Conservation (phyloP, 2,113 vertebrate species). For the Grammomys dolichurus region DNA sequence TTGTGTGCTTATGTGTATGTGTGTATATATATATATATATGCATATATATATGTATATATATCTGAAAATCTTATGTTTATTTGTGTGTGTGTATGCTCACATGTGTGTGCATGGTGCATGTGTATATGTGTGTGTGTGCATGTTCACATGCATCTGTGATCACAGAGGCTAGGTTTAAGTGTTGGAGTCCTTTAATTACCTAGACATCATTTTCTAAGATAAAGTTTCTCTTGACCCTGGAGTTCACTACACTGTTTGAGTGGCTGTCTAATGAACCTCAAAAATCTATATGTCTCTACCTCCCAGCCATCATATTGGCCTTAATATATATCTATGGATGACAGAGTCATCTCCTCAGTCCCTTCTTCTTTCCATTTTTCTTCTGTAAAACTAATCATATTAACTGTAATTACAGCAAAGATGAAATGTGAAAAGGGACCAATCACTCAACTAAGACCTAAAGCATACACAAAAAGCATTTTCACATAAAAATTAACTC, state of each 20-base stretch:
- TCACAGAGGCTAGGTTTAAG: not conserved
- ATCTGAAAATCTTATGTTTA: too few relatives aligned
- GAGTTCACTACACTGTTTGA: not conserved
- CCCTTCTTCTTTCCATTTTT: constrained; percentile 13
- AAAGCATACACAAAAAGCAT: not conserved
- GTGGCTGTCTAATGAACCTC: not conserved
- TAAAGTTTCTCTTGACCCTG: not conserved
- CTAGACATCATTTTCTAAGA: not conserved
- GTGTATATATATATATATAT: too few relatives aligned
- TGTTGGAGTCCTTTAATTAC: not conserved
- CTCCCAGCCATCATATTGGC: not conserved
- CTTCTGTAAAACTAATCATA: constrained; percentile 45
- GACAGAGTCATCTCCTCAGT: not conserved
- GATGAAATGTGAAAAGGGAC: constrained; percentile 32
- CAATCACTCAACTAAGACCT: not conserved
- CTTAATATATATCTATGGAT: not conserved
- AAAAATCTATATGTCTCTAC: not conserved
- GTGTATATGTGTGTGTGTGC: not conserved
- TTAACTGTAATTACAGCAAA: constrained; percentile 34
- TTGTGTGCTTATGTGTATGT: not conserved
- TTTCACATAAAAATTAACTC: constrained; percentile 18
- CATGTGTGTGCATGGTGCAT: not conserved
- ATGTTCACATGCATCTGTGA: too few relatives aligned
- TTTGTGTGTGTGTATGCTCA: too few relatives aligned
- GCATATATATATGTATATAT: too few relatives aligned